Evolutionary conservation across 92 coral and sea anemone genomes (phyloP).

Genomic region (Meandrina meandrites): DNA sequence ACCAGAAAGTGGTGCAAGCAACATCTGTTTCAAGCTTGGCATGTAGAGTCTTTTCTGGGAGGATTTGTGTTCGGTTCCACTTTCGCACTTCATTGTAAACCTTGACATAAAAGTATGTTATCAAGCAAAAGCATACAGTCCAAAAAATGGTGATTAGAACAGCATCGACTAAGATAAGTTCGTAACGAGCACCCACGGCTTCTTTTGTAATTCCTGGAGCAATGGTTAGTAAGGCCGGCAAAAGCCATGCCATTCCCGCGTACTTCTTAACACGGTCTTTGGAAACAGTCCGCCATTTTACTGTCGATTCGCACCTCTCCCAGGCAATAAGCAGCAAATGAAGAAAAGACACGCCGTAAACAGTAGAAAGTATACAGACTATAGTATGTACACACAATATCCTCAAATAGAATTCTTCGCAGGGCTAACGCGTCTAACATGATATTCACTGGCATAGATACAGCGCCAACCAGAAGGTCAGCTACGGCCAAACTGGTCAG

Average conservation of each 20-base stretch:
- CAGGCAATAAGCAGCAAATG: conserved; percentile 2
- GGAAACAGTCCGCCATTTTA: background rate
- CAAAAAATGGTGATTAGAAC: background rate
- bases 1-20: background rate
- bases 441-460: conserved; percentile 4
- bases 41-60: background rate
- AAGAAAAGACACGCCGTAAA: background rate
- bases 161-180: background rate
- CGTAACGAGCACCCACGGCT: background rate
- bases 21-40: background rate
- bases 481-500: conserved; percentile 6
- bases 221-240: background rate
- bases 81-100: background rate
- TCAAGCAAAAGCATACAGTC: background rate
- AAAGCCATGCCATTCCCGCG: background rate
- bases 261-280: background rate
- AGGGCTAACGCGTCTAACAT: background rate
- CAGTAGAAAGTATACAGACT: background rate
- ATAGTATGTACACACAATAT: background rate
- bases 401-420: background rate
- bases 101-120: background rate
- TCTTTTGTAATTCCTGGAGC: background rate
- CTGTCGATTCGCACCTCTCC: background rate
- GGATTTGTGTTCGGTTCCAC: background rate
- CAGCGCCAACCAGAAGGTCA: conserved; percentile 20